Conservation (phyloP, 2,888 invertebrate species). For the Gastracanthus pulcherrimus region DNA sequence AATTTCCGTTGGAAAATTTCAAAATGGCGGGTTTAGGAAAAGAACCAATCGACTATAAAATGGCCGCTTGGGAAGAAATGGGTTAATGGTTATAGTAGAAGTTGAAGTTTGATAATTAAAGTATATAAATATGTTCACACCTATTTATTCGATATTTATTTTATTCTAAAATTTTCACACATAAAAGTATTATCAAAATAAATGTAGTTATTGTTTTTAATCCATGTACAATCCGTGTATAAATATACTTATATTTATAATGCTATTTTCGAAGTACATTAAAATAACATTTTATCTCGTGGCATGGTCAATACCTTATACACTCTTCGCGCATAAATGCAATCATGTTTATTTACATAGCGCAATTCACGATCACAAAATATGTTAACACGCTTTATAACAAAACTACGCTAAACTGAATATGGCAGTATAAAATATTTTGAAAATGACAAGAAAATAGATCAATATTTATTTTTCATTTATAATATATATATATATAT, state of each 20-base stretch:
- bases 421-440: not conserved
- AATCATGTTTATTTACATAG: not conserved
- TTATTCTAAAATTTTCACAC: conserved; percentile 18
- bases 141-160: no score
- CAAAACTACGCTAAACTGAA: not conserved
- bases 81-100: no score
- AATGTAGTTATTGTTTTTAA: not conserved
- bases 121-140: no score
- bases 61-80: no score
- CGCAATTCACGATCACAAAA: no score
- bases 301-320: not conserved
- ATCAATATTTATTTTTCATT: not conserved
- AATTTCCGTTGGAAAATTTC: no score
- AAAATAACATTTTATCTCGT: not conserved
- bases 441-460: not conserved
- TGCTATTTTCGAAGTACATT: not conserved
- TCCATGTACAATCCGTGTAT: not conserved
- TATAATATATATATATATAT: not conserved
- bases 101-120: no score
- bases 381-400: no score
- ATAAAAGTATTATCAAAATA: conserved; percentile 34
- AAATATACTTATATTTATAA: conserved; percentile 16
- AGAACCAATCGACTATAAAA: no score
- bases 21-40: no score
- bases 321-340: no score